Conservation (phyloP, 1,140 invertebrate genomes). For the Drosophila dunni region DNA sequence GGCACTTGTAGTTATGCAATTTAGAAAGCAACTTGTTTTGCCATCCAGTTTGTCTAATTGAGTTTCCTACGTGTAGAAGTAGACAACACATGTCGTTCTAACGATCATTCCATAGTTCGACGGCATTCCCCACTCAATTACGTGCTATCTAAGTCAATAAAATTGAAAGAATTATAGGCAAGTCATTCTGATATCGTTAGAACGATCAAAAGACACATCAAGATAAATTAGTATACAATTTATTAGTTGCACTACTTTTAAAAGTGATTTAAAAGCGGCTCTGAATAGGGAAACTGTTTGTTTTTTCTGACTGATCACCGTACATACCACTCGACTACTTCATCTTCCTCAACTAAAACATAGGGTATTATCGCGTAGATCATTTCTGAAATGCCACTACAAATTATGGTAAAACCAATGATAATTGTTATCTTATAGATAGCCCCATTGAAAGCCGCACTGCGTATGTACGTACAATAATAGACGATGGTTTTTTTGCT, state of each 20-base stretch:
- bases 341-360: background rate
- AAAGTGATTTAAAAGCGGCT: background rate
- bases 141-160: slow-evolving; percentile 36
- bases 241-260: background rate
- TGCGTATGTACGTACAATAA: slow-evolving; percentile 36
- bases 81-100: slow-evolving; percentile 2
- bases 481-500: slow-evolving; percentile 72
- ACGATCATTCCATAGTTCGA: slow-evolving; percentile 36
- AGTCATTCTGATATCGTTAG: slow-evolving; percentile 34
- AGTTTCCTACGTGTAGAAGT: slow-evolving; percentile 19
- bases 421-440: slow-evolving; percentile 51
- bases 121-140: slow-evolving; percentile 53
- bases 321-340: no score
- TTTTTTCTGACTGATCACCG: no score
- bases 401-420: slow-evolving; percentile 50
- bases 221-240: slow-evolving; percentile 9
- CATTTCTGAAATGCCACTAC: no score
- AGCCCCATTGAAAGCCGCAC: slow-evolving; percentile 9
- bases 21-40: slow-evolving; percentile 8
- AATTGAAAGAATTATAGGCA: slow-evolving; percentile 13
- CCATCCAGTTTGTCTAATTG: slow-evolving; percentile 30
- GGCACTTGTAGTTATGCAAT: slow-evolving; percentile 20
- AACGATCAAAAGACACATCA: slow-evolving; percentile 15
- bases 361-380: background rate
- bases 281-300: no score